Evolutionary conservation across 2,888 invertebrate species (phyloP).

Genomic region (Metellina segmentata): DNA sequence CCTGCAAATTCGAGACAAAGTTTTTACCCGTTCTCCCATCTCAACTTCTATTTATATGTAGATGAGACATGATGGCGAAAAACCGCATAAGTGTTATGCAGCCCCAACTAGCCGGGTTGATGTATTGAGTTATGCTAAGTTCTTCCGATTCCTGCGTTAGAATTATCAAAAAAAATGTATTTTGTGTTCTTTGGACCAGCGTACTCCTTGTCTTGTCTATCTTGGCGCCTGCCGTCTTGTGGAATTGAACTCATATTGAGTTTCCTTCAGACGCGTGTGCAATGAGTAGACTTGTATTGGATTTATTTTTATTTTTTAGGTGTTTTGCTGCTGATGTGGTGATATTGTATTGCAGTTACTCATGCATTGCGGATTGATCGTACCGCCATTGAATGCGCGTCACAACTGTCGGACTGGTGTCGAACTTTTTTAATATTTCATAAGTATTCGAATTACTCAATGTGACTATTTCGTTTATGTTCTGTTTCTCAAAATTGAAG

Average conservation of each 20-base stretch:
- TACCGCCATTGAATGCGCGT: no score
- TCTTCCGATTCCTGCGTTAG: slow-evolving; percentile 18
- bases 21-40: slow-evolving; percentile 26
- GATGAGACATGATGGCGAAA: slow-evolving; percentile 48
- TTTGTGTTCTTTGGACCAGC: slow-evolving; percentile 18
- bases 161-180: slow-evolving; percentile 12
- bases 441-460: no score
- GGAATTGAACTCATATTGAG: slow-evolving; percentile 1
- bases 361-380: no score
- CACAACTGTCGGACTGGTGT: no score
- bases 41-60: slow-evolving; percentile 68
- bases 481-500: no score
- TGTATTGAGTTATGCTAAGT: slow-evolving; percentile 62
- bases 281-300: not conserved
- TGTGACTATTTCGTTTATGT: no score
- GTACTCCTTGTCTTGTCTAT: not conserved
- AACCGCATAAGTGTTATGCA: slow-evolving; percentile 47
- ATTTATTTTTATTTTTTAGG: no score
- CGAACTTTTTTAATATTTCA: no score
- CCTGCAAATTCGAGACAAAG: slow-evolving; percentile 38
- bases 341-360: no score
- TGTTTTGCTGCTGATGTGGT: no score
- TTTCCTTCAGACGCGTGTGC: not conserved
- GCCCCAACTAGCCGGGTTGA: slow-evolving; percentile 13
- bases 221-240: slow-evolving; percentile 4